Base-by-base conservation (phyloP, 2,888 invertebrate genomes). In the Diachrysia chrysitis region DNA sequence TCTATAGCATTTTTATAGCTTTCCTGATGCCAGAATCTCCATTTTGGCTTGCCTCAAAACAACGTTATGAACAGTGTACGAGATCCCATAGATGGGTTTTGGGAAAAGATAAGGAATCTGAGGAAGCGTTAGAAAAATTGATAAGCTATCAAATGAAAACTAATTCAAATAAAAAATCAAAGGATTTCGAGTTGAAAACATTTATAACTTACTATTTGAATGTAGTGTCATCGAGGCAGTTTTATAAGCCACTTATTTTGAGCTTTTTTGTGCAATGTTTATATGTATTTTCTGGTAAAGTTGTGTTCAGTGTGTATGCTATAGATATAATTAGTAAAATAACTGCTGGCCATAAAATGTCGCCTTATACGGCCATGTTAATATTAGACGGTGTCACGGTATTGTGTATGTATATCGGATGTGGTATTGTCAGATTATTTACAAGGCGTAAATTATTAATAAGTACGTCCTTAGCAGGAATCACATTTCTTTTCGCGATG, bases 11-110 rank as follows among this genome's bases (percentile, higher is more conserved):
- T 10, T 17, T 66, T 3, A 68, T 79, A 0, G 61, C 82, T 2
- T 54, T 80, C 0, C 55, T 85, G 7, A 73, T 83, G 76, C 87
- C 88, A 0, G 88, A 88, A 58, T 87, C 88, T 0, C 88, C 88
- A 14, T 78, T 78, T 55, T 85, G 84, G 84, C 32, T 84, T n/a
- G 82, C 81, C 7, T 67, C 60, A 0, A 73, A 67, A 37, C 53
- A 63, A 12, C 58, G 51, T 3, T 77, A 58, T 54, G 73, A 64
- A 16, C 51, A 68, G 35, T 80, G 81, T 57, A 61, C 72, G 0
- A 17, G 25, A 14, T 64, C 83, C 2, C 79, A 83, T 58, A 59
- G 74, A 25, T 84, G 84, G 81, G 35, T 81, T 1, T 79, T 81
- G 60, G 84, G 85, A 42, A 54, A 51, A 29, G 64, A 55, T 6